phyloP scores from a whole-genome alignment of 2,888 invertebrate genomes.

The Pelosia muscerda region DNA sequence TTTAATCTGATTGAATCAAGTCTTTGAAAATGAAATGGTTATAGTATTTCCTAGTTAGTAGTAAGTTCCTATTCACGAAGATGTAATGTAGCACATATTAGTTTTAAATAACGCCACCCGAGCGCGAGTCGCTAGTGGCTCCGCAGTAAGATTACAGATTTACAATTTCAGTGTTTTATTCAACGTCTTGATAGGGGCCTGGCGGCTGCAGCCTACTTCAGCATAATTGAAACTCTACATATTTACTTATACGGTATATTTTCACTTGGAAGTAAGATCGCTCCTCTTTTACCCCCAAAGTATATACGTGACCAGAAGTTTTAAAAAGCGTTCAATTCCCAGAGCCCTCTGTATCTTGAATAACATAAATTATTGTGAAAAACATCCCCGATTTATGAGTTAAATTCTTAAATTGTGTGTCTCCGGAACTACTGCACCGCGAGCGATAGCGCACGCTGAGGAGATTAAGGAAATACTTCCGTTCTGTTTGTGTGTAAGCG shows the following conservation, averaged over 20 bases:
- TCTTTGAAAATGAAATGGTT: not conserved
- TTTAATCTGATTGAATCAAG: not conserved
- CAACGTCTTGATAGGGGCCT: constrained; percentile 37
- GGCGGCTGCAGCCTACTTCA: constrained; percentile 21
- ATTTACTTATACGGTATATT: constrained; percentile 35
- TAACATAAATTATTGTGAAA: constrained; percentile 46
- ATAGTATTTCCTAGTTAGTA: no score
- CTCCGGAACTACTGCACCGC: constrained; percentile 27
- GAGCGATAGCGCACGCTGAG: constrained; percentile 29
- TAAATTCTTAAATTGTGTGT: constrained; percentile 41
- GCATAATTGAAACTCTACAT: constrained; percentile 34
- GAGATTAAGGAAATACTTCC: constrained; percentile 13
- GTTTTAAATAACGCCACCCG: not conserved
- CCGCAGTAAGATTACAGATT: constrained; percentile 44
- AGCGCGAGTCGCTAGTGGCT: constrained; percentile 34
- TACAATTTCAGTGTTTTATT: constrained; percentile 47
- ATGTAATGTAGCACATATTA: not conserved
- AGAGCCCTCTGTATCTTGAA: constrained; percentile 36
- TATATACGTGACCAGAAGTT: constrained; percentile 55
- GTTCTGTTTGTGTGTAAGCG: constrained; percentile 10
- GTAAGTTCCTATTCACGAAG: not conserved
- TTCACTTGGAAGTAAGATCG: constrained; percentile 37
- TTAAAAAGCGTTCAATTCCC: constrained; percentile 43
- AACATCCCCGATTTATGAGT: constrained; percentile 42
- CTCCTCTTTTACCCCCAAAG: constrained; percentile 43